Evolutionary conservation across 1,140 invertebrate species (phyloP).

Genomic region (Papilio glaucus): DNA sequence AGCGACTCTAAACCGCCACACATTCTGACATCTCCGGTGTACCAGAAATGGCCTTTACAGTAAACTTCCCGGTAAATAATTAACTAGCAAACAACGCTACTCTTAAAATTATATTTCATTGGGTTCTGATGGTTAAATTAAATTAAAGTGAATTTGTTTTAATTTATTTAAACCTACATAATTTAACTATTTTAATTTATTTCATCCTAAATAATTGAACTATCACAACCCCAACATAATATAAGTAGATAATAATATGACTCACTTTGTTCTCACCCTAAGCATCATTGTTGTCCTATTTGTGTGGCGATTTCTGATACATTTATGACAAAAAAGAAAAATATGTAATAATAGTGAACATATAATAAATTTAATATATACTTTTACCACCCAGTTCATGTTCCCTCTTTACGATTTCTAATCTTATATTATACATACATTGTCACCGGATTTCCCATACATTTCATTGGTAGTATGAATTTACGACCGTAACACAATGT

Average conservation of each 20-base stretch:
- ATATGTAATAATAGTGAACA: slow-evolving; percentile 8
- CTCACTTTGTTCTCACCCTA: no score
- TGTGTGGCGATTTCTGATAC: not conserved
- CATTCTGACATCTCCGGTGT: slow-evolving; percentile 9
- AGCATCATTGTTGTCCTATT: no score
- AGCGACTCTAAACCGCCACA: not conserved
- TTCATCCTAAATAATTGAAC: no score
- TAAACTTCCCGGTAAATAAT: slow-evolving; percentile 5
- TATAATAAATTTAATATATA: slow-evolving; percentile 41
- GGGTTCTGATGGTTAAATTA: not conserved
- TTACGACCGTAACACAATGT: slow-evolving; percentile 31
- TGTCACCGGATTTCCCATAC: slow-evolving; percentile 15
- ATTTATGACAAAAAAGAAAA: not conserved
- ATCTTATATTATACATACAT: slow-evolving; percentile 30
- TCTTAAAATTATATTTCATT: not conserved
- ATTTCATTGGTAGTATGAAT: slow-evolving; percentile 13
- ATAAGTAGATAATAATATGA: no score
- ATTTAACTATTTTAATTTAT: no score
- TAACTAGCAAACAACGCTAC: slow-evolving; percentile 11
- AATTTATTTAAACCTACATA: no score
- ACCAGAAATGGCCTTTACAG: slow-evolving; percentile 1
- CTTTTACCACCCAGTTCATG: slow-evolving; percentile 40
- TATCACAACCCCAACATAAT: no score
- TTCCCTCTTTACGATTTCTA: slow-evolving; percentile 37
- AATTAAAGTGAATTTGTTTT: slow-evolving; percentile 1